Base-by-base conservation (phyloP, 2,113 vertebrate species). In the Stomatorhinus ivindoensis region DNA sequence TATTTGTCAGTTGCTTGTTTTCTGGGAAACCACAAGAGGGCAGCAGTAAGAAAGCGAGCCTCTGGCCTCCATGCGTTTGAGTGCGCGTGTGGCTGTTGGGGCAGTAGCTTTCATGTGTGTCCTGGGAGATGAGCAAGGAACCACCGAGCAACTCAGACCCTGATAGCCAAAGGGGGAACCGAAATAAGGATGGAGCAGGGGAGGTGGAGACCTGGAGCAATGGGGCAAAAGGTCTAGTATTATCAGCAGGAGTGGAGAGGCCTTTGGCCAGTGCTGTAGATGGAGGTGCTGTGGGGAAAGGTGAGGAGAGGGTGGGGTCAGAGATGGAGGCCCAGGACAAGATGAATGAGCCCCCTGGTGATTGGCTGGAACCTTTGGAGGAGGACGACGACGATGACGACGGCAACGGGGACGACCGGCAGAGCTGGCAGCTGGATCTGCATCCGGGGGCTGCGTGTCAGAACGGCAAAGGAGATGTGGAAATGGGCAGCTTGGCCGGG, bases 341-440 rank as follows among this genome's bases (percentile, higher is more conserved):
- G 4, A 44, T 15, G 6, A 90, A 35, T 0, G 94, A 95, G 50
- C 94, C 94, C 90, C 91, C 93, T 0, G 89, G 92, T 47, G 95
- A 96, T 91, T 96, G 96, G 96, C 94, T 96, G 55, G 95, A 96
- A 91, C 96, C 96, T 0, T 94, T 96, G 1, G 96, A 96, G 47
- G 95, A 95, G 27, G 95, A 96, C 17, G 94, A 94, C 0, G 93
- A 95, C 9, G 92, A 90, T 0, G 69, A 87, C 10, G 90, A 92
- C 35, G 82, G 73, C 3, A 48, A 87, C 3, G 85, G 76, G 8
- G 89, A 89, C 15, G 51, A 47, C 24, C 6, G 19, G 61, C 87
- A 92, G 13, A 92, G 93, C 50, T 46, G 83, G 83, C 91, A 91
- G 35, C 51, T 61, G 88, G 89, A 42, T 10, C 69, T 55, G 13